Evolutionary conservation across 1,140 invertebrate genomes (phyloP), one percentile per base, ranked within the genome.

Genomic region (Acyrthosiphon pisum): DNA sequence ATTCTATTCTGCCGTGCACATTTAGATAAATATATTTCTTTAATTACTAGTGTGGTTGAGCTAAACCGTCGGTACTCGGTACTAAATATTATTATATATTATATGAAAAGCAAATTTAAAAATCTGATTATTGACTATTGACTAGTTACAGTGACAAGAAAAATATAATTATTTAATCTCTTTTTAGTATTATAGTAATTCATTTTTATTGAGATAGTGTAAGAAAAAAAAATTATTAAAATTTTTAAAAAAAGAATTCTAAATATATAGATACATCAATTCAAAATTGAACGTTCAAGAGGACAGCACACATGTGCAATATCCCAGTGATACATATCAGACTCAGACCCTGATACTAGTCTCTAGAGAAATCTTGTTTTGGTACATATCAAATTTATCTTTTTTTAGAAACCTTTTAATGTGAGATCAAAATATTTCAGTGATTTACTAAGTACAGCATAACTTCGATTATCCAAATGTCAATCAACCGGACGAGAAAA

Each of bases 381-480:
- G 30, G 11, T 68, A n/a, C 4, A 68, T n/a, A 68, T 1, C 30
- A 76, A 60, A 60, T n/a, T 68, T 18, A 14, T n/a, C 8, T 68
- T 76, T 76, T 76, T 35, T 76, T 76, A 9, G 26, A 76, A 76
- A 76, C 18, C 14, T n/a, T 89, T 53, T 37, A 89, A 89, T 89
- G 87, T 89, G 87, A 89, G 87, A 89, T 89, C 48, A 89, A 53
- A 89, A 53, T 89, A 89, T 26, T 89, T 50, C 2, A 53, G 48
- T 89, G 48, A 89, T 53, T 26, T 37, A 89, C n/a, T 89, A 89
- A 37, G 46, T 41, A 41, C 41, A 41, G 41, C 41, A 41, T 2
- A 41, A 41, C 41, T 41, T 4, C 41, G 3, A 41, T 41, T 41
- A 41, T 41, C 41, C 41, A 41, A 41, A 41, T 3, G 3, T 41